Percentiles rank a stretch among this genome's conserved stretches.
Evolutionary conservation across 1,140 invertebrate genomes (phyloP).

Genomic region (Maniola jurtina): DNA sequence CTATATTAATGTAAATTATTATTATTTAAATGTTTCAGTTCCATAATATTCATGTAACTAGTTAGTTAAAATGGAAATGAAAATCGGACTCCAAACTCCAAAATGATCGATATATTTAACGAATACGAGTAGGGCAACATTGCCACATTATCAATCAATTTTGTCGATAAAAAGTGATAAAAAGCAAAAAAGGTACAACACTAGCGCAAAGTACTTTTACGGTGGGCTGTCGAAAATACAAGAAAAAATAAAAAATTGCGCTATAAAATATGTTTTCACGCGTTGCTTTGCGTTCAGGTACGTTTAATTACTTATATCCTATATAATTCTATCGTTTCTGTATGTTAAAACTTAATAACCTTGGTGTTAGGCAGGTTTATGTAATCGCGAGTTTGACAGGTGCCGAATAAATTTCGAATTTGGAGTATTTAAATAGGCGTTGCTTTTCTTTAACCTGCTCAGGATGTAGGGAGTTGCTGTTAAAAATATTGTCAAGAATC

Average conservation of each 20-base stretch:
- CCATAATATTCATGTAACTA: no score
- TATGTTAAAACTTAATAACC: constrained; percentile 38
- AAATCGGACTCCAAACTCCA: no score
- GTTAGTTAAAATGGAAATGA: no score
- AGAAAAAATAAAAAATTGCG: constrained; percentile 44
- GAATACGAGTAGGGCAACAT: not conserved
- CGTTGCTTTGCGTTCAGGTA: constrained; percentile 75
- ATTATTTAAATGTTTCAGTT: no score
- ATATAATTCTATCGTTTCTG: constrained; percentile 2
- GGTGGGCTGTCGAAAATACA: constrained; percentile 49
- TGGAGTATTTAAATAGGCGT: not conserved
- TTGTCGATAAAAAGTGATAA: not conserved
- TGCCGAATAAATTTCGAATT: constrained; percentile 27
- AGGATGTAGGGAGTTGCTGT: constrained; percentile 1
- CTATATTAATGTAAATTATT: no score
- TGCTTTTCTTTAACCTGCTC: not conserved
- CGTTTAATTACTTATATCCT: constrained; percentile 29
- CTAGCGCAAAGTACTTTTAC: constrained; percentile 59
- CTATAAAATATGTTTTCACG: constrained; percentile 72
- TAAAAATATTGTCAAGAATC: no score
- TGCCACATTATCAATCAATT: not conserved
- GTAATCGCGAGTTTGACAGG: constrained; percentile 68
- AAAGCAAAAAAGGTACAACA: constrained; percentile 35
- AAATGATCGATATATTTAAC: no score
- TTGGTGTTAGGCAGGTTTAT: constrained; percentile 66